Conservation (phyloP, 2,113 vertebrate genomes). For the Otocyon megalotis region DNA sequence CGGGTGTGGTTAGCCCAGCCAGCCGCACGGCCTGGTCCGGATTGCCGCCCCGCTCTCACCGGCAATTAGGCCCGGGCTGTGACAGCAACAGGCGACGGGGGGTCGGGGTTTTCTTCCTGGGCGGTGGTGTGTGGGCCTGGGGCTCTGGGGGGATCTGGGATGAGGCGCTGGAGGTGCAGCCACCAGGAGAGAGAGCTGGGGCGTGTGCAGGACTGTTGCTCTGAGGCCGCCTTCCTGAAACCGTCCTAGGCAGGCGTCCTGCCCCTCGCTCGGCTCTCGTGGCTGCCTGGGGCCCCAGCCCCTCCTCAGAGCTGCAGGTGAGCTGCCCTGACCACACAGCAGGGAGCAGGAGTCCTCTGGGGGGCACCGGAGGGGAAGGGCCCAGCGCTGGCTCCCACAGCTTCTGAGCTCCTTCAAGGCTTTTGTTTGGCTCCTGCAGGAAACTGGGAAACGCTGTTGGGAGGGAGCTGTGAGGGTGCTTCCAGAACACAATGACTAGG, state of each 20-base stretch:
- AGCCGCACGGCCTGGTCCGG: accelerated
- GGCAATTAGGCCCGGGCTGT: neutral
- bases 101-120: neutral
- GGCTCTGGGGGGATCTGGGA: neutral
- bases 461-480: neutral
- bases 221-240: neutral
- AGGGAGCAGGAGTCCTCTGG: neutral
- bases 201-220: neutral
- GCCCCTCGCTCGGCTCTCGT: neutral
- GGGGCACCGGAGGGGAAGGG: neutral
- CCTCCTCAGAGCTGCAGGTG: neutral
- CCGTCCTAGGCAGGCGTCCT: neutral
- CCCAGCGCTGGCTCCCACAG: accelerated
- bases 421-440: neutral
- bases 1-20: neutral
- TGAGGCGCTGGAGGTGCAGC: neutral
- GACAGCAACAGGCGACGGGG: neutral
- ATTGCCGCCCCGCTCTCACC: neutral
- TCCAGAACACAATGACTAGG: neutral
- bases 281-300: neutral
- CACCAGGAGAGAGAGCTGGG: neutral
- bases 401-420: neutral
- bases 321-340: neutral
- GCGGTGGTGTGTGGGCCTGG: neutral
- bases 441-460: neutral